phyloP scores from a whole-genome alignment of 53 echinoderm and acorn worm species.

The Mesocentrotus franciscanus region DNA sequence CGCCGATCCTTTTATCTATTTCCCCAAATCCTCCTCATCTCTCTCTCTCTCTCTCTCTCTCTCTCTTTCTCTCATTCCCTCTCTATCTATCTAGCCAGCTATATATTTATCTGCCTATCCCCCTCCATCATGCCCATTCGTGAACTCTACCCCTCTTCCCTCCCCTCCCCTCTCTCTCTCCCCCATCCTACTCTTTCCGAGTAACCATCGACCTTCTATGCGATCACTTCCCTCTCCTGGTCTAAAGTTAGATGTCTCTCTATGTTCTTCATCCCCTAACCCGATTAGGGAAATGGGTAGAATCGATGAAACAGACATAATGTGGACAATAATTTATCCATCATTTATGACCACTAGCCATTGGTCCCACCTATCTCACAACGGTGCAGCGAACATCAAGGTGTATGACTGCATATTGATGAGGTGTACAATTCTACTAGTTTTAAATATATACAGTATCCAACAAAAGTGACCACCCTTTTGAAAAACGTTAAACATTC shows the following conservation, averaged over 20 bases:
- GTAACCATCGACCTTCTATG: not conserved
- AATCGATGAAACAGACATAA: slow-evolving; percentile 21
- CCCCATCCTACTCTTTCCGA: not conserved
- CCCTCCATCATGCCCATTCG: no score
- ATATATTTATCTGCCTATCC: no score
- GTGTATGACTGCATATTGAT: no score
- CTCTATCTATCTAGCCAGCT: no score
- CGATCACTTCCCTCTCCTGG: not conserved
- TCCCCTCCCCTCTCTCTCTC: no score
- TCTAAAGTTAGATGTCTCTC: not conserved
- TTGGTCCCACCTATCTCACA: not conserved
- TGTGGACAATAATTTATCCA: slow-evolving; percentile 28
- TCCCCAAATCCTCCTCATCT: not conserved
- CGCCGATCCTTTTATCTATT: no score
- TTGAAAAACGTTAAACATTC: no score
- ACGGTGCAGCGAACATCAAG: not conserved
- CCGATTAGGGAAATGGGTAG: not conserved
- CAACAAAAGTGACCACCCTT: no score
- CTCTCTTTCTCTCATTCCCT: not conserved
- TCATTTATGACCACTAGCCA: not conserved
- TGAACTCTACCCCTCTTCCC: no score
- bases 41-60: not conserved
- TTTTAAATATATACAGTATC: no score
- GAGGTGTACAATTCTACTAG: no score
- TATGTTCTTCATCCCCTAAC: not conserved